phyloP scores from a whole-genome alignment of 2,888 invertebrate species.

The Chloroclysta siterata region DNA sequence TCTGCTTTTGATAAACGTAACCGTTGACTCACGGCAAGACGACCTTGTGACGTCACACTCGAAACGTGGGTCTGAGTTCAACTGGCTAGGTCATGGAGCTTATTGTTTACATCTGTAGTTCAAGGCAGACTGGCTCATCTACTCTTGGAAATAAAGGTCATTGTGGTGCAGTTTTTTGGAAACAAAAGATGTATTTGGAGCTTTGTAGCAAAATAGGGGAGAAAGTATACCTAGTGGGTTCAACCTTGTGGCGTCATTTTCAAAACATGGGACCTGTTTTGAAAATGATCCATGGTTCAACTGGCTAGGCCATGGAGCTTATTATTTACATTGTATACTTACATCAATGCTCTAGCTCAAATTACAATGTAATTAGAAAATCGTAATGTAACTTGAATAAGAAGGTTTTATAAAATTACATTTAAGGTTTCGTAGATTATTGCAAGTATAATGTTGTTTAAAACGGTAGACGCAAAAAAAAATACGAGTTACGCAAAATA shows the following conservation, averaged over 20 bases:
- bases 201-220: background rate
- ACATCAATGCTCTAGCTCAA: no score
- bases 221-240: background rate
- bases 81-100: constrained; percentile 37
- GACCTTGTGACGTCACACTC: constrained; percentile 37
- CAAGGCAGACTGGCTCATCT: constrained; percentile 31
- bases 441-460: no score
- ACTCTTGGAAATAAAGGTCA: constrained; percentile 9
- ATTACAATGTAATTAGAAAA: no score
- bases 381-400: no score
- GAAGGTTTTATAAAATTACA: no score
- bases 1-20: constrained; percentile 16
- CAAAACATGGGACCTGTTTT: constrained; percentile 25
- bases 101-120: constrained; percentile 42
- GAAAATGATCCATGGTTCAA: constrained; percentile 28
- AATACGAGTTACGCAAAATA: no score
- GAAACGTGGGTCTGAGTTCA: constrained; percentile 37
- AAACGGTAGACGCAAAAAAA: no score
- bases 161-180: background rate
- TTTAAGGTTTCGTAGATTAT: no score
- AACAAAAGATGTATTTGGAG: background rate
- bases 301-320: constrained; percentile 35
- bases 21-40: constrained; percentile 13
- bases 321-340: constrained; percentile 40
- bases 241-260: constrained; percentile 35